Base-by-base conservation (phyloP, 2,797 vertebrate species). In the Thripadectes ignobilis region DNA sequence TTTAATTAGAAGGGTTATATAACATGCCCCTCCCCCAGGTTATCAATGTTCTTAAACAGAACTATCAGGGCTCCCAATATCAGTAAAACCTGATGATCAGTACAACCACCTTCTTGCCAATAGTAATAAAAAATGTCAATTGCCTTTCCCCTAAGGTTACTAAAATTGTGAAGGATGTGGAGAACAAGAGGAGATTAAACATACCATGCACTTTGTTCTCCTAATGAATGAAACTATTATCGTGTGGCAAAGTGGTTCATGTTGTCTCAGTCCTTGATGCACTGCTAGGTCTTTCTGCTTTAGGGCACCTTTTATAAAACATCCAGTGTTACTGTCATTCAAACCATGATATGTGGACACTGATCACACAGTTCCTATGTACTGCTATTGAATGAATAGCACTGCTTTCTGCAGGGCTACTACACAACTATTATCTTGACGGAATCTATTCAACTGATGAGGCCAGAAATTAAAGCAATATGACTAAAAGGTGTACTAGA, bases 1-100 rank as follows among this genome's bases (percentile, higher is more conserved):
- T 72, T 72, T 22, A 38, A 26, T 77, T 77, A 57, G 7, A 84
- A 78, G 21, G 6, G 4, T 36, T 58, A 65, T 63, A 18, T 51
- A 27, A 27, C 1, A 1, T 3, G 9, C 6, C 16, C 15, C 46
- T 38, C 24, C 14, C 7, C 12, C 14, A 3, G 2, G 20, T 27
- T 91, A 83, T 51, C 54, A 57, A 51, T 23, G 14, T 65, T 89
- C 62, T 59, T 76, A 54, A 86, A 39, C 29, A 52, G 49, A 82
- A 36, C 14, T 73, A 49, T 30, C 27, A 34, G 29, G 41, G 14
- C 24, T 73, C 8, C 20, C 71, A 67, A 0, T n/a, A 67, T n/a
- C 21, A 81, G 62, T 83, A 67, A 80, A 88, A 83, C 13, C 9
- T 48, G 15, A 32, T 23, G 24, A 75, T 61, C 30, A 76, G n/a